A percentile compares a stretch with the other conserved stretches of the same genome.
These are phyloP conservation scores for Cancer borealis DNA, from an alignment of 2,888 invertebrate genomes.

Conservation along the genomic window DNA sequence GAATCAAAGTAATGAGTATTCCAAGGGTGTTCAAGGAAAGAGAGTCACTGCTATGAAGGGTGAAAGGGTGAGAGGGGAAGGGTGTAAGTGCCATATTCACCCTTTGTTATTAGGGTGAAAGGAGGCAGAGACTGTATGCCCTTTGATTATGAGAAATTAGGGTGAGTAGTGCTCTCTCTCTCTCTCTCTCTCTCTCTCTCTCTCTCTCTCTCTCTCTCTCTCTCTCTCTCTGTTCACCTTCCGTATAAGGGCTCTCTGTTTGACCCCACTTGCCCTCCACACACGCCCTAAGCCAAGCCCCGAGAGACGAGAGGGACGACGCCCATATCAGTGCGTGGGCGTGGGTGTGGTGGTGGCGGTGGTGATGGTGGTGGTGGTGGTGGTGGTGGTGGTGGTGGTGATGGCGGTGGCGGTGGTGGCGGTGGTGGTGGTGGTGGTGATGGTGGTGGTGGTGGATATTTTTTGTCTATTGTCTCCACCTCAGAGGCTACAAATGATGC, in stretches of 20 bases:
- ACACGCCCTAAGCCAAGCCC: conserved; percentile 62
- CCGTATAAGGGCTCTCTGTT: conserved; percentile 48
- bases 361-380: not conserved
- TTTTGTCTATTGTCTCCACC: not conserved
- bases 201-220: conserved; percentile 31
- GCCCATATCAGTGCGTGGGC: conserved; percentile 62
- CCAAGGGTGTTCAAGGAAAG: not conserved
- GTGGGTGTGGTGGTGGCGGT: not conserved
- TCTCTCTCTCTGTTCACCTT: conserved; percentile 52
- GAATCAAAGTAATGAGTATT: not conserved
- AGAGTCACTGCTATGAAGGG: not conserved
- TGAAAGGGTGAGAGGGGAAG: too few relatives aligned
- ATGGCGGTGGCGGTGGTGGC: not conserved
- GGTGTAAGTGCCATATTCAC: not conserved
- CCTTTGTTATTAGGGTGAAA: not conserved
- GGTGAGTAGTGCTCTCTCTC: not conserved
- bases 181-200: conserved; percentile 39
- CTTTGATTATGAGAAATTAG: too few relatives aligned
- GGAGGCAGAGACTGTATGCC: too few relatives aligned
- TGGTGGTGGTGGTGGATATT: not conserved
- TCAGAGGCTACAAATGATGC: not conserved
- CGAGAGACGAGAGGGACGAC: conserved; percentile 53
- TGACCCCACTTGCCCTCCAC: conserved; percentile 64
- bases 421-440: not conserved
- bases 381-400: not conserved